Conservation (phyloP, 1,140 invertebrate genomes). For the Nasonia vitripennis region DNA sequence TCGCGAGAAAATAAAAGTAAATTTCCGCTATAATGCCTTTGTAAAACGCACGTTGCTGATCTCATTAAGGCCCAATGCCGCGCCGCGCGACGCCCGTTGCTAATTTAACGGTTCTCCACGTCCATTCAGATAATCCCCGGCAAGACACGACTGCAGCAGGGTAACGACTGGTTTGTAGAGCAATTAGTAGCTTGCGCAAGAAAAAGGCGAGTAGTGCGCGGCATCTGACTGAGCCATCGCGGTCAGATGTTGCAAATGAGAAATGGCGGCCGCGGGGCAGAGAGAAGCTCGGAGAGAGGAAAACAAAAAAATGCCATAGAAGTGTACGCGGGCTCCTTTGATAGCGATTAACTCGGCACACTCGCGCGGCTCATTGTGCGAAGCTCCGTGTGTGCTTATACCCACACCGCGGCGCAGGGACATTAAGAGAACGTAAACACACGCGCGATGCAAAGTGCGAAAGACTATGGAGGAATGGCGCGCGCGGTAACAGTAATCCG, state of each 20-base stretch:
- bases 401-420: too few species aligned
- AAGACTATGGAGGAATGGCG: neutral
- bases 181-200: slow-evolving; percentile 42
- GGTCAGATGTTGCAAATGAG: slow-evolving; percentile 7
- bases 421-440: slow-evolving; percentile 32
- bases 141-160: neutral
- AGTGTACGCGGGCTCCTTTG: too few species aligned
- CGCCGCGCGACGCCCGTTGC: neutral
- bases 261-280: neutral
- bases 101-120: slow-evolving; percentile 40
- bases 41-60: slow-evolving; percentile 39
- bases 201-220: neutral
- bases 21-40: slow-evolving; percentile 40
- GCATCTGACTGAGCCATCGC: neutral
- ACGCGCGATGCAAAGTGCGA: slow-evolving; percentile 7
- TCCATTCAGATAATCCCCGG: slow-evolving; percentile 6
- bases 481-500: slow-evolving; percentile 24
- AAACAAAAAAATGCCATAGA: too few species aligned
- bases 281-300: neutral
- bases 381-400: neutral
- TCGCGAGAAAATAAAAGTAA: slow-evolving; percentile 9
- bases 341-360: neutral
- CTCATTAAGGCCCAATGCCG: slow-evolving; percentile 29
- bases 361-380: neutral
- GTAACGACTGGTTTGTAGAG: slow-evolving; percentile 39